Percentiles rank a stretch among this genome's conserved stretches.
These are phyloP conservation scores for Acleris sparsana DNA, from an alignment of 2,888 invertebrate genomes.

Conservation along the genomic window DNA sequence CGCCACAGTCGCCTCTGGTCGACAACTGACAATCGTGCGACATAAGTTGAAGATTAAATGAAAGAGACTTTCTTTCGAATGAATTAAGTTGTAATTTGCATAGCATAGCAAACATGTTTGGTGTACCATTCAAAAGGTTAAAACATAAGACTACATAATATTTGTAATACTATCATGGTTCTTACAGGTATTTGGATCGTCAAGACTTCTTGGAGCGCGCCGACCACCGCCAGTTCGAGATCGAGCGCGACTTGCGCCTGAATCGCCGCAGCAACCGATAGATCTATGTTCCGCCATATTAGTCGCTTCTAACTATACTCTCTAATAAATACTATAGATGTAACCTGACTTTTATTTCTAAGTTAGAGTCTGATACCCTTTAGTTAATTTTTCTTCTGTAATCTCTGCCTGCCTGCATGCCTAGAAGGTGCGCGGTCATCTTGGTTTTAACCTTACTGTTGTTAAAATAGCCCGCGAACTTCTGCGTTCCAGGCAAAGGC, in stretches of 20 bases:
- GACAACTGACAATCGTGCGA: too few species aligned
- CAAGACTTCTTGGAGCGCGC: conserved; percentile 96
- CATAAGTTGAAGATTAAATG: too few species aligned
- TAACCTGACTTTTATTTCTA: neutral
- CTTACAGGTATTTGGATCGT: conserved; percentile 90
- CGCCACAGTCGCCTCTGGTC: too few species aligned
- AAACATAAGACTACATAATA: too few species aligned
- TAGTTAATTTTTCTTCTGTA: neutral
- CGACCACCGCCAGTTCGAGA: conserved; percentile 95
- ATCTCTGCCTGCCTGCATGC: neutral
- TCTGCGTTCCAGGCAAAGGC: too few species aligned
- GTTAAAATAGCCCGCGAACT: too few species aligned
- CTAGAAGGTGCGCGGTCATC: too few species aligned
- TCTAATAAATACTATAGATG: conserved; percentile 30
- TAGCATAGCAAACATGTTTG: too few species aligned
- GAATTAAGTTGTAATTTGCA: too few species aligned
- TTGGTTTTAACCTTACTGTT: too few species aligned
- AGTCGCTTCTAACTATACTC: conserved; percentile 3
- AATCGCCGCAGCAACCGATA: conserved; percentile 85
- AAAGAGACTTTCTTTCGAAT: too few species aligned
- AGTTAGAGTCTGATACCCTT: conserved; percentile 1
- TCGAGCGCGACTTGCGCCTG: conserved; percentile 91
- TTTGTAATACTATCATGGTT: neutral
- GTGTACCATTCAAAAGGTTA: too few species aligned
- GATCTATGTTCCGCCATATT: conserved; percentile 30